Evolutionary conservation across 1,140 invertebrate species (phyloP).

Genomic region (Papilio xuthus): DNA sequence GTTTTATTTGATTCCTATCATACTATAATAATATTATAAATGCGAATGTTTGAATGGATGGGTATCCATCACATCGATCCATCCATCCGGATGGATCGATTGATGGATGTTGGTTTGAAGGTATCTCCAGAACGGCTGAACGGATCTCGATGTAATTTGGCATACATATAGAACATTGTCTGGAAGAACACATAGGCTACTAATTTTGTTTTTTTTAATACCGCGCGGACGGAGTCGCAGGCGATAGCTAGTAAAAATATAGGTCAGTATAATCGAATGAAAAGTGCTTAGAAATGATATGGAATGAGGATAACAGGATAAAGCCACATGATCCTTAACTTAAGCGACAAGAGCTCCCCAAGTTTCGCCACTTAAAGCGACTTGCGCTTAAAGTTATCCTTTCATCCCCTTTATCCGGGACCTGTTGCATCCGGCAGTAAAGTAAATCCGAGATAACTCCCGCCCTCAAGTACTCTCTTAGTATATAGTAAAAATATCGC

Average conservation of each 20-base stretch:
- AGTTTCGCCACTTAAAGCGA: constrained; percentile 38
- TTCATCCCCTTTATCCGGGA: constrained; percentile 46
- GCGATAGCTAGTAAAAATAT: background rate
- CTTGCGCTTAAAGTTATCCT: constrained; percentile 47
- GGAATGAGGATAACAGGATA: background rate
- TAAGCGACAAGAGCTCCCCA: constrained; percentile 40
- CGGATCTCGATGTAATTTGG: too few relatives aligned
- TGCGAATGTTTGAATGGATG: too few relatives aligned
- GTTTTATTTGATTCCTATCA: too few relatives aligned
- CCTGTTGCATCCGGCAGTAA: constrained; percentile 68
- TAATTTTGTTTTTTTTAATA: background rate
- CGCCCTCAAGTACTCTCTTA: constrained; percentile 24
- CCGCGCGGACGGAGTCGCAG: too few relatives aligned
- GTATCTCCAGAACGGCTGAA: too few relatives aligned
- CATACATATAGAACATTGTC: too few relatives aligned
- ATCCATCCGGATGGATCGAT: too few relatives aligned
- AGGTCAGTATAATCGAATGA: background rate
- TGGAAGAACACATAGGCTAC: too few relatives aligned
- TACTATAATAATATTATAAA: too few relatives aligned
- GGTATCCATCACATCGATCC: too few relatives aligned
- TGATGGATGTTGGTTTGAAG: too few relatives aligned
- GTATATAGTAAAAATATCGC: background rate
- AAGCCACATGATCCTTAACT: constrained; percentile 32
- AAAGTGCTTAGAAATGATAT: background rate
- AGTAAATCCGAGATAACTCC: constrained; percentile 52